Conservation (phyloP, 1,140 invertebrate genomes). For the Apis laboriosa region DNA sequence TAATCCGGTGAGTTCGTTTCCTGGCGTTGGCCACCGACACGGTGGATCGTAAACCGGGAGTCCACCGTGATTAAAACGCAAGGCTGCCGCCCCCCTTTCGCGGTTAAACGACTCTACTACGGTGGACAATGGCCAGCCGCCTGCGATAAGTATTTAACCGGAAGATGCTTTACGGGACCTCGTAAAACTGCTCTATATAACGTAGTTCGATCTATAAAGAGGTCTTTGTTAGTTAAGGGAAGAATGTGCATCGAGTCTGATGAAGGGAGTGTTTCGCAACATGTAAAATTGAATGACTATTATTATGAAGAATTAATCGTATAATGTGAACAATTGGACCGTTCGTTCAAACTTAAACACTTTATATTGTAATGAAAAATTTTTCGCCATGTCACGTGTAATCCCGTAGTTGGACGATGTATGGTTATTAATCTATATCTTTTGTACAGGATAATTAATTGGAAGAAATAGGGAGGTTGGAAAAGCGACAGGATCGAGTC, state of each 20-base stretch:
- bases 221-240: not conserved
- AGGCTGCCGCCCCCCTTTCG: slow-evolving; percentile 9
- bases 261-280: not conserved
- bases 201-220: not conserved
- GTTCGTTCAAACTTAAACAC: no score
- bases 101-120: slow-evolving; percentile 12
- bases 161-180: slow-evolving; percentile 28
- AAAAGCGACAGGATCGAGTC: not conserved
- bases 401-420: no score
- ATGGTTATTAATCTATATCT: no score
- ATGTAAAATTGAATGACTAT: no score
- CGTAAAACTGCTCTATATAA: slow-evolving; percentile 55
- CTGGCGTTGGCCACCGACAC: not conserved
- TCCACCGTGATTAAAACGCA: slow-evolving; percentile 54
- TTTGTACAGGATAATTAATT: not conserved
- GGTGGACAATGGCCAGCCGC: slow-evolving; percentile 19
- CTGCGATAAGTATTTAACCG: slow-evolving; percentile 53
- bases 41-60: slow-evolving; percentile 43
- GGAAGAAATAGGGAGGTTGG: not conserved
- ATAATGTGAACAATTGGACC: no score
- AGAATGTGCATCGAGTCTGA: no score
- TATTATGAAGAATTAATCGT: no score
- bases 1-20: slow-evolving; percentile 33
- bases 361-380: no score
- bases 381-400: not conserved